Evolutionary conservation across 2,888 invertebrate genomes (phyloP).

Genomic region (Ceratothoa steindachneri): DNA sequence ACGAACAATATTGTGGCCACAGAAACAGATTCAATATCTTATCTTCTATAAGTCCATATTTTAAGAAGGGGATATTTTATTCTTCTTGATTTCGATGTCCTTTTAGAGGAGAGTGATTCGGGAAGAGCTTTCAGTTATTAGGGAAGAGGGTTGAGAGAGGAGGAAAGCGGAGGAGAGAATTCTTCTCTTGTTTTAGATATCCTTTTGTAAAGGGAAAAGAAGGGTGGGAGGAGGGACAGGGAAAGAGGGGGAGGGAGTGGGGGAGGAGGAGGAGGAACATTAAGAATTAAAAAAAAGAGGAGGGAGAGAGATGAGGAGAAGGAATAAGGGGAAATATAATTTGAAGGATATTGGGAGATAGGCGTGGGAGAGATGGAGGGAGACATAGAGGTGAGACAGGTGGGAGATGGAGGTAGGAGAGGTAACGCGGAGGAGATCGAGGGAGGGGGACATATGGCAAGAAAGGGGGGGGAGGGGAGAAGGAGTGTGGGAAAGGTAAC

Average conservation of each 20-base stretch:
- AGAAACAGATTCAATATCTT: no score
- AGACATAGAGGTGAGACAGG: neutral
- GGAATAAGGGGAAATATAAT: slow-evolving; percentile 4
- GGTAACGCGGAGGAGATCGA: slow-evolving; percentile 8
- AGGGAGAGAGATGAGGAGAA: no score
- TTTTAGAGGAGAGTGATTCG: no score
- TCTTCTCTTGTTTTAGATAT: no score
- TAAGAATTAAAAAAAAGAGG: slow-evolving; percentile 49
- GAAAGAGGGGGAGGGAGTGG: slow-evolving; percentile 75
- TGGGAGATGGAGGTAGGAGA: neutral
- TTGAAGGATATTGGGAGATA: slow-evolving; percentile 9
- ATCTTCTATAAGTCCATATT: no score
- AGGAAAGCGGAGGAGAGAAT: no score
- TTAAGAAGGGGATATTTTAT: no score
- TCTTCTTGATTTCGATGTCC: no score
- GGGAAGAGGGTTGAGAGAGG: no score
- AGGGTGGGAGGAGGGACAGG: slow-evolving; percentile 71
- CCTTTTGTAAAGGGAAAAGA: no score
- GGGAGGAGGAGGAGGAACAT: slow-evolving; percentile 72
- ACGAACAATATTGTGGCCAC: no score
- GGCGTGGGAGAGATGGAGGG: neutral
- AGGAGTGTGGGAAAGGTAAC: slow-evolving; percentile 13
- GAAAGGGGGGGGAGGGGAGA: slow-evolving; percentile 10
- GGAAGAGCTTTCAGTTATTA: no score
- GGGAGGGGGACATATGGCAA: slow-evolving; percentile 17